Evolutionary conservation across 2,888 invertebrate species (phyloP), one percentile per base, ranked within the genome.

Genomic region (Lydus trimaculatus): DNA sequence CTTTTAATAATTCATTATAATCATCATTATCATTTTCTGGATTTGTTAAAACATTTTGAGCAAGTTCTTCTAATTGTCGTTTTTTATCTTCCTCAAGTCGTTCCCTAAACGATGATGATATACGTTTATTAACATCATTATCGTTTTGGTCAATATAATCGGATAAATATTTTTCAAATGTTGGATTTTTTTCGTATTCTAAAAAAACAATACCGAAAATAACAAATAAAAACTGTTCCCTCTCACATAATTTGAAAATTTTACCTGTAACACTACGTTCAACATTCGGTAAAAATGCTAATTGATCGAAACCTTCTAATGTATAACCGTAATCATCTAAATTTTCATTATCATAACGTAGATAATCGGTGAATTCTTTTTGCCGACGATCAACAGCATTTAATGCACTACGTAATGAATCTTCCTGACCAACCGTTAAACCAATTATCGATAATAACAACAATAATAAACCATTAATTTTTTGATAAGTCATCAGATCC

Each of bases 41-140:
- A 52, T 81, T 81, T 39, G 70, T 71, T 43, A 84, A 73, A 23
- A 82, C 74, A 58, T 79, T 75, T 64, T 83, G 80, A 25, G 80
- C 80, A 61, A 85, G 67, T 68, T 83, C 81, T 72, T 83, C 76
- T 68, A 83, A 69, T 77, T 83, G 81, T 65, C 77, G 81, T 70
- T 84, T 87, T 74, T 87, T 88, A 76, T 89, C 88, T 77, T 88
- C 88, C 23, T 87, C 87, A 83, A 88, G 75, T 31, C 84, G 78
- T 74, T 90, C 90, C 73, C 90, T 87, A 72, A 89, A 90, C 1
- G 87, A 81, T 62, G 89, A 88, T 25, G 87, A 85, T 65, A 87
- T 84, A 71, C 85, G 84, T 71, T 87, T 87, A 58, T 75, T 75
- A 52, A 73, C 67, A 9, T 73, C 70, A 43, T 76, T 72, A 31